Evolutionary conservation across 35 echinoderm and acorn worm genomes (phyloP).

Genomic region (Antedon bifida): DNA sequence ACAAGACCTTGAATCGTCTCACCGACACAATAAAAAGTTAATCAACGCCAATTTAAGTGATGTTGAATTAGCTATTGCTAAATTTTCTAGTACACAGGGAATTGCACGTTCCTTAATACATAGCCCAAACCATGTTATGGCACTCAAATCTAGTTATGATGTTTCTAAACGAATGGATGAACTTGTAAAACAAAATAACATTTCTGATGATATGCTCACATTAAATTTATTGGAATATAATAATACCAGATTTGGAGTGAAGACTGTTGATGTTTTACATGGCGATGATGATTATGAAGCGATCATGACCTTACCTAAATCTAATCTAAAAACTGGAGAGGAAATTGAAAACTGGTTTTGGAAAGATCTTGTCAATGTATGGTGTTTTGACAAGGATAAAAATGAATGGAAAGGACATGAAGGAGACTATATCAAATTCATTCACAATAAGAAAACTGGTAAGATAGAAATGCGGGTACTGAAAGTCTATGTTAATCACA

Average conservation of each 20-base stretch:
- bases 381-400: conserved; percentile 28
- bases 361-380: conserved; percentile 26
- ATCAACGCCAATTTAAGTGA: background rate
- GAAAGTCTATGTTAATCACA: conserved; percentile 59
- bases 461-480: conserved; percentile 34
- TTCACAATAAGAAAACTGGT: conserved; percentile 34
- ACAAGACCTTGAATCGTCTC: background rate
- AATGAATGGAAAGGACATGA: conserved; percentile 63
- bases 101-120: background rate
- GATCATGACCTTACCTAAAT: conserved; percentile 35
- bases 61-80: background rate
- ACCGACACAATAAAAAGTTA: background rate
- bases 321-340: conserved; percentile 39
- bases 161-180: background rate
- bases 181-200: too few relatives aligned
- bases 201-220: too few relatives aligned
- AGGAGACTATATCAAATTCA: conserved; percentile 47
- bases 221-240: too few relatives aligned
- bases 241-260: too few relatives aligned
- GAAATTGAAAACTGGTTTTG: conserved; percentile 44
- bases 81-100: background rate
- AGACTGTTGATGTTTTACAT: too few relatives aligned
- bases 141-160: background rate
- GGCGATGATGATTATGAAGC: conserved; percentile 70
- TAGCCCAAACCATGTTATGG: background rate